Conservation (phyloP, 2,113 vertebrate species). For the Antennarius striatus region DNA sequence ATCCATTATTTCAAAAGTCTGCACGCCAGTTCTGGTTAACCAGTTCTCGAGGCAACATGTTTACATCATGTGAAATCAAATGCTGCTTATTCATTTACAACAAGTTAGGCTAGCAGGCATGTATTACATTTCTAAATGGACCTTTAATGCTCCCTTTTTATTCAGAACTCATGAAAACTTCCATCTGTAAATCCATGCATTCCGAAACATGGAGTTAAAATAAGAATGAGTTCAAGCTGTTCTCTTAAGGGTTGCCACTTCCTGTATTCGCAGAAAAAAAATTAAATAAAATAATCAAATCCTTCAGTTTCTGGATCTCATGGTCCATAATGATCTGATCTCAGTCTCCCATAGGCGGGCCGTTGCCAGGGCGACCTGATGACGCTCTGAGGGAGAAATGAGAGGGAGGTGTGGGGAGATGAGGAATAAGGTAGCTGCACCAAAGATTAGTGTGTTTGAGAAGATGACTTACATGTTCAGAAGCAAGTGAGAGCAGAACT, state of each 20-base stretch:
- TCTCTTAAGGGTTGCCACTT: slow-evolving; percentile 55
- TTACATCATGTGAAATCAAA: slow-evolving; percentile 42
- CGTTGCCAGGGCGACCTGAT: slow-evolving; percentile 75
- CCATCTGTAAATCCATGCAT: neutral
- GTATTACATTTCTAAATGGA: slow-evolving; percentile 27
- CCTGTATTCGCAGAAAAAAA: slow-evolving; percentile 52
- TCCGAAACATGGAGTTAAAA: slow-evolving; percentile 20
- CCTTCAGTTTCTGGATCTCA: slow-evolving; percentile 73
- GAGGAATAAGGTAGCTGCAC: slow-evolving; percentile 61
- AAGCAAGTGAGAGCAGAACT: neutral
- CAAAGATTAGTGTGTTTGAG: slow-evolving; percentile 35
- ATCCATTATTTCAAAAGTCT: slow-evolving; percentile 60
- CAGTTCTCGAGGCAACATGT: slow-evolving; percentile 42
- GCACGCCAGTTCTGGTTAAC: slow-evolving; percentile 42
- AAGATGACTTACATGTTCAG: slow-evolving; percentile 40
- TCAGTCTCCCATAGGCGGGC: slow-evolving; percentile 73
- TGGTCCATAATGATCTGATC: slow-evolving; percentile 75
- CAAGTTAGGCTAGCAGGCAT: slow-evolving; percentile 3
- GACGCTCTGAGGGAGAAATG: slow-evolving; percentile 70
- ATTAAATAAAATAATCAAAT: slow-evolving; percentile 29
- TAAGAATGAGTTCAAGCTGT: slow-evolving; percentile 34
- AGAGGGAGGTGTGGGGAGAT: slow-evolving; percentile 46
- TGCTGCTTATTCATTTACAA: slow-evolving; percentile 38
- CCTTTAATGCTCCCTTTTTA: slow-evolving; percentile 7
- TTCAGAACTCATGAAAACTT: slow-evolving; percentile 1